Evolutionary conservation across 2,797 vertebrate species (phyloP).

Genomic region (Tiaroga cobitis): DNA sequence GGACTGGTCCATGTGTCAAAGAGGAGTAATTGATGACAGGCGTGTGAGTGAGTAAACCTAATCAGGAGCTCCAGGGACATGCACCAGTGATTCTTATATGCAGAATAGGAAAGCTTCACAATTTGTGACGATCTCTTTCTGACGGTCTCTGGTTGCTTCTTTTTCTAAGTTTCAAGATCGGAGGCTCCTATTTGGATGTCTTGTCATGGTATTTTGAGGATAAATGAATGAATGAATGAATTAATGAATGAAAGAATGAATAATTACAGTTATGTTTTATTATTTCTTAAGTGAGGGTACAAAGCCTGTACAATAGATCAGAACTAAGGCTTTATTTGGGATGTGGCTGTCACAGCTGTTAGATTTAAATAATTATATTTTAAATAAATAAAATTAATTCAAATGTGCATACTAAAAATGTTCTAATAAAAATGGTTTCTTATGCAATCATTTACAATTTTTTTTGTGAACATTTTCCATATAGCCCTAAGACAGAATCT

Average conservation of each 20-base stretch:
- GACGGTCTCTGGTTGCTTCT: neutral
- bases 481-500: neutral
- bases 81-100: conserved; percentile 57
- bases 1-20: conserved; percentile 49
- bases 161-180: conserved; percentile 7
- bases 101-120: conserved; percentile 51
- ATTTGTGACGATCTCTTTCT: conserved; percentile 26
- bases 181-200: neutral
- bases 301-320: neutral
- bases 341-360: neutral
- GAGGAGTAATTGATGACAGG: conserved; percentile 58
- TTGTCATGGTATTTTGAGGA: neutral
- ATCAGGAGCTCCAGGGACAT: conserved; percentile 55
- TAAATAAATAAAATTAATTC: neutral
- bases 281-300: neutral
- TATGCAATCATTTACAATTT: neutral
- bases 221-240: neutral
- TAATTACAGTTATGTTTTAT: neutral
- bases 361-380: neutral
- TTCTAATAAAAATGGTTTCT: neutral
- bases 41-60: conserved; percentile 55
- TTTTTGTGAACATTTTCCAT: neutral
- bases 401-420: neutral
- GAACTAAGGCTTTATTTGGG: neutral
- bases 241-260: neutral